Evolutionary conservation across 2,113 vertebrate genomes (phyloP), one percentile per base, ranked within the genome.

Genomic region (Laterallus jamaicensis): DNA sequence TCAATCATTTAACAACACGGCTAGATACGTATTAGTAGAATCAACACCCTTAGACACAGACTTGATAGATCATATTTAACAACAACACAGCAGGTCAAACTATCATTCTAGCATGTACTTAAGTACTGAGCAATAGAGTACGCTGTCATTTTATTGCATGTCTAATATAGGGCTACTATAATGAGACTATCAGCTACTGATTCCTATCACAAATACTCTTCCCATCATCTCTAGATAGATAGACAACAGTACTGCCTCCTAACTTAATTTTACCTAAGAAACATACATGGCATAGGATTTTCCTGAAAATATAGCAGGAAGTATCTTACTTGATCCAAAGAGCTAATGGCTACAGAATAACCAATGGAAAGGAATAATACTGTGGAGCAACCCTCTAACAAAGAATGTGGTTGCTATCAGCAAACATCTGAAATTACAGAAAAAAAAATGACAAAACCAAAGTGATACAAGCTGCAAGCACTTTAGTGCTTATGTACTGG

Each of bases 361-460:
- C 20, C n/a, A 91, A 39, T 50, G n/a, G 39, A 78, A 93, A 77
- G 22, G 20, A 84, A 35, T n/a, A 82, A 68, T 31, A 58, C 14
- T 22, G 37, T 44, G 35, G 12, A 87, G 19, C 55, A 47, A 39
- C n/a, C 42, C 89, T 83, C 56, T 75, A 86, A 83, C 47, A 75
- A 74, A 80, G 35, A 32, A 56, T 31, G 16, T 56, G 54, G 64
- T 5, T 64, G 24, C 20, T 28, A 78, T 44, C 37, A 67, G 50
- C 20, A 86, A 95, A 86, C 22, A 92, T 37, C 21, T 94, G 55
- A 86, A 94, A 92, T 82, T 75, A 86, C 28, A 77, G 35, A 6
- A 71, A 82, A 83, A 82, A 58, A 54, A 54, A 54, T 9, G 3
- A 56, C 56, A 71, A 90, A 95, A 86, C 1, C 18, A 19, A 69